Percentiles rank a stretch among this genome's conserved stretches.
Conservation (phyloP, 2,113 vertebrate species). For the Engraulis encrasicolus region DNA sequence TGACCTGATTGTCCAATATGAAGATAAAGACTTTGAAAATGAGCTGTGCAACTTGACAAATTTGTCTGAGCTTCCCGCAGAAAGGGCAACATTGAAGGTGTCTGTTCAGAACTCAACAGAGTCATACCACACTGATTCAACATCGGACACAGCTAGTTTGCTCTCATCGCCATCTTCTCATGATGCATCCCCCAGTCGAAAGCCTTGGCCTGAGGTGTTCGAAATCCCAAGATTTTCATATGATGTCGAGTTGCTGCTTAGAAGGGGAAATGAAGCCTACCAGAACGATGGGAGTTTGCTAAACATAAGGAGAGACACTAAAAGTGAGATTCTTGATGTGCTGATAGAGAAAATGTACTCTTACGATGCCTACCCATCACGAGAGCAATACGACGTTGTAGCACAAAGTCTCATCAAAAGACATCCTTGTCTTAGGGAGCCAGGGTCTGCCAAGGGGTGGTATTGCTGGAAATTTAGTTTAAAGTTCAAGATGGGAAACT, state of each 20-base stretch:
- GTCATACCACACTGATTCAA: background rate
- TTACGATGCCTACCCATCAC: background rate
- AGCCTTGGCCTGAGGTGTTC: no score
- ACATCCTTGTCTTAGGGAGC: slow-evolving; percentile 42
- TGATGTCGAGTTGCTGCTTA: background rate
- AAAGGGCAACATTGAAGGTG: background rate
- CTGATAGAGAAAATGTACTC: background rate
- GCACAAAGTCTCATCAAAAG: slow-evolving; percentile 42
- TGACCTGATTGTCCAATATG: background rate
- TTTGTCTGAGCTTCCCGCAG: background rate
- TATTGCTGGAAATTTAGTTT: slow-evolving; percentile 34
- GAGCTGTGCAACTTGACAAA: background rate
- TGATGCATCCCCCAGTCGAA: no score
- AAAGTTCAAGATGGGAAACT: slow-evolving; percentile 46
- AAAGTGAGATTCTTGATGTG: background rate
- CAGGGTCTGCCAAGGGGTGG: slow-evolving; percentile 27
- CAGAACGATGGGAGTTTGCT: background rate
- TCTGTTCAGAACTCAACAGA: background rate
- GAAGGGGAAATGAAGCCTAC: background rate
- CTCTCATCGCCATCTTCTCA: no score
- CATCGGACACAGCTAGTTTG: background rate
- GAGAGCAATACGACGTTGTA: slow-evolving; percentile 5
- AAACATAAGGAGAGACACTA: background rate
- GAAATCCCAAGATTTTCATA: no score
- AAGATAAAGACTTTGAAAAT: slow-evolving; percentile 1